A percentile compares a stretch with the other conserved stretches of the same genome.
Conservation (phyloP, 1,140 invertebrate genomes). For the Drosophila takahashii region DNA sequence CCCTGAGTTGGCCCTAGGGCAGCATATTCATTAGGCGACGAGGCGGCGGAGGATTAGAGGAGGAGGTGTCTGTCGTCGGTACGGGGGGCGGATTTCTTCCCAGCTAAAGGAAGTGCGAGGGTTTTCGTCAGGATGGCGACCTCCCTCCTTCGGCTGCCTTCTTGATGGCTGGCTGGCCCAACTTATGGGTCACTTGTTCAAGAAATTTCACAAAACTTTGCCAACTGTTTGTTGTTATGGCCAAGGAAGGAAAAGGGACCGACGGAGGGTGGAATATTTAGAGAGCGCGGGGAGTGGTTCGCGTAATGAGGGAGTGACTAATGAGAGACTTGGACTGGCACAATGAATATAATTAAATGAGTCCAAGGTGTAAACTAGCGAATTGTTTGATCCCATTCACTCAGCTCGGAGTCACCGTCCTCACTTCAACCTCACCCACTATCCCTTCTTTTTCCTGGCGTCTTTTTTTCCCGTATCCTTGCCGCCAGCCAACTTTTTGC, state of each 20-base stretch:
- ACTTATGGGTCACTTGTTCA: conserved; percentile 73
- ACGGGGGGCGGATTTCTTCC: not conserved
- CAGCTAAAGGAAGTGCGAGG: not conserved
- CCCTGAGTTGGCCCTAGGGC: conserved; percentile 43
- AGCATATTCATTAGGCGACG: conserved; percentile 71
- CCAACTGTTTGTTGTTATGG: conserved; percentile 54
- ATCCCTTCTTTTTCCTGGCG: conserved; percentile 6
- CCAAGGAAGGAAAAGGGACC: not conserved
- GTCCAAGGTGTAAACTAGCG: conserved; percentile 82
- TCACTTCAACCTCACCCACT: conserved; percentile 1
- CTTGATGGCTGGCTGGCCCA: conserved; percentile 37
- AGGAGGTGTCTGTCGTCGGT: conserved; percentile 7
- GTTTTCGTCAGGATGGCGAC: conserved; percentile 9
- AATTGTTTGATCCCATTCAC: conserved; percentile 81
- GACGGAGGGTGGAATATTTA: not conserved
- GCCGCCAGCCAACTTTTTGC: conserved; percentile 46
- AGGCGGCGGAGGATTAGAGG: conserved; percentile 3
- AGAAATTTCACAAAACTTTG: conserved; percentile 69
- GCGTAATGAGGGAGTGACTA: conserved; percentile 50
- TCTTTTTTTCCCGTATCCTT: conserved; percentile 32
- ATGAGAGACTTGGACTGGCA: conserved; percentile 59
- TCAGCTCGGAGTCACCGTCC: conserved; percentile 19
- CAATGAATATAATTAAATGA: conserved; percentile 82
- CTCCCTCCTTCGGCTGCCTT: conserved; percentile 8
- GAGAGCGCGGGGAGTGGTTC: conserved; percentile 1